Evolutionary conservation across 2,888 invertebrate genomes (phyloP).

Genomic region (Azorinus chamasolen): DNA sequence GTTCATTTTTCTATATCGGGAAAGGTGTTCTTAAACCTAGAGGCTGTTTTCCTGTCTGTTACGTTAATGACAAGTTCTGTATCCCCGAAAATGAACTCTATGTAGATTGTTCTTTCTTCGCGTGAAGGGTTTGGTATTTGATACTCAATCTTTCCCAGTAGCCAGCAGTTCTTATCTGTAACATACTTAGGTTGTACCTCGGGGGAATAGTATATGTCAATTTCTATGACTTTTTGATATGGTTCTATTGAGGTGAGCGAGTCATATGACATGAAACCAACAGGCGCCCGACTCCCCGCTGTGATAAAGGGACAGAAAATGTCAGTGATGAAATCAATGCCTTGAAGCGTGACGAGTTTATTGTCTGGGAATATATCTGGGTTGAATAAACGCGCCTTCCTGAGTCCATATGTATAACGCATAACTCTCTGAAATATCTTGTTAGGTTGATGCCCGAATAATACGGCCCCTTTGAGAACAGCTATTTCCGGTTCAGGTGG

Average conservation of each 20-base stretch:
- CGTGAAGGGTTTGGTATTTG: constrained; percentile 59
- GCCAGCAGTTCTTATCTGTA: constrained; percentile 52
- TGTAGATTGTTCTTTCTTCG: constrained; percentile 62
- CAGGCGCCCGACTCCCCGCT: constrained; percentile 62
- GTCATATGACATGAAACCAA: constrained; percentile 61
- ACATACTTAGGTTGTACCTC: constrained; percentile 54
- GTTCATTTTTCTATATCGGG: constrained; percentile 58
- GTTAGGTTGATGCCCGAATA: constrained; percentile 59
- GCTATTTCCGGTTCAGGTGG: constrained; percentile 64
- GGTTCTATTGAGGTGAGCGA: constrained; percentile 62
- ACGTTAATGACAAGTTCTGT: constrained; percentile 61
- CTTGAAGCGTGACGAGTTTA: constrained; percentile 45
- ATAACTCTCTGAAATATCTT: constrained; percentile 57
- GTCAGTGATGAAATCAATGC: constrained; percentile 60
- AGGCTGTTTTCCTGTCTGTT: constrained; percentile 62
- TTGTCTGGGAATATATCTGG: constrained; percentile 54
- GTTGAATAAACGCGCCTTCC: constrained; percentile 60
- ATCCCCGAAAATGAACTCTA: constrained; percentile 63
- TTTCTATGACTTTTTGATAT: constrained; percentile 60
- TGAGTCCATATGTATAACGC: constrained; percentile 57
- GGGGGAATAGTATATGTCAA: constrained; percentile 58
- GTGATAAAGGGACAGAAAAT: constrained; percentile 59
- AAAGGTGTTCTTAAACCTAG: constrained; percentile 61
- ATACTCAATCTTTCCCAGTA: constrained; percentile 61
- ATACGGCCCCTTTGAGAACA: constrained; percentile 59